Evolutionary conservation across 2,888 invertebrate species (phyloP), one percentile per base, ranked within the genome.

Genomic region (Aspidapion aeneum): DNA sequence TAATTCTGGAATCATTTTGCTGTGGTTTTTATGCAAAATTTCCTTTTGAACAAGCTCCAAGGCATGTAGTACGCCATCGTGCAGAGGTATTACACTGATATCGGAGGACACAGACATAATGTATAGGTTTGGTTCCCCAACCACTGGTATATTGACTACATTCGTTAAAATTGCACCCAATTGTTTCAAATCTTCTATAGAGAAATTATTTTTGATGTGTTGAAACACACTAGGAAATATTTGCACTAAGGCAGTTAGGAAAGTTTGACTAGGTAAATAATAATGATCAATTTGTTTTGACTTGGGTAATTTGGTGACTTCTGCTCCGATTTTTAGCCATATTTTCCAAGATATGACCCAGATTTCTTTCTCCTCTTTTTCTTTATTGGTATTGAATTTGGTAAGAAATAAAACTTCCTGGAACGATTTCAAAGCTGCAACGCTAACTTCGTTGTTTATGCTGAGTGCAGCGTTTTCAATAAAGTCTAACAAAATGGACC

Each of bases 201-300:
- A 85, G 77, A 91, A 89, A 63, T 86, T 87, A 70, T 18, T 70
- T 69, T 77, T 78, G 61, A 96, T 92, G 74, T 95, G 94, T 70
- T 92, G 93, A 82, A 96, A 98, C 64, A 98, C 89, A 63, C 92
- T 90, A 2, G 97, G 96, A 80, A 98, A 98, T 75, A 97, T 96
- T 81, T 97, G 96, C 69, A 98, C 91, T 17, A 98, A 83, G 0
- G 97, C 94, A 0, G 96, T 96, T 61, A 98, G 85, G 83, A 96
- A 98, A 66, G 93, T 91, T 75, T 97, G 93, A 19, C 95, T 93
- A 0, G 98, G 96, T 63, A 95, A 87, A 81, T 94, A 96, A 67
- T 87, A 81, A 78, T 92, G 85, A 3, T 78, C 78, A 55, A 64
- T 71, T 22, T 69, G 65, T 51, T 71, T 71, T n/a, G 77, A 76